Conservation (phyloP, 2,888 invertebrate genomes). For the Phasia obesa region DNA sequence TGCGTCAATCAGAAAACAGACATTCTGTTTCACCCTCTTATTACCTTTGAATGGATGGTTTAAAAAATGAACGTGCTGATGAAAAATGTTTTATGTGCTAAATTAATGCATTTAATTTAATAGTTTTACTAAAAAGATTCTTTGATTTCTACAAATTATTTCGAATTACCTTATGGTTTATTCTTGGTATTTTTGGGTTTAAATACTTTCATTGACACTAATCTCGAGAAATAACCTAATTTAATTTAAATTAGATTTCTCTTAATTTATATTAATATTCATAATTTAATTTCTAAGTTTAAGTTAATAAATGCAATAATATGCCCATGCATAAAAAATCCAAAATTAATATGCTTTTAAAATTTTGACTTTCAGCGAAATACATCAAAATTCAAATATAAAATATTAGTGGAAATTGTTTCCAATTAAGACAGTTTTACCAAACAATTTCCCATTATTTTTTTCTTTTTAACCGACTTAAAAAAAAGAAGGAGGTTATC, state of each 20-base stretch:
- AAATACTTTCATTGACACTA: neutral
- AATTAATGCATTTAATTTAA: constrained; percentile 5
- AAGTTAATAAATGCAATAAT: constrained; percentile 49
- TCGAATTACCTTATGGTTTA: neutral
- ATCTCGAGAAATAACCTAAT: neutral
- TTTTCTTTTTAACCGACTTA: too few species aligned
- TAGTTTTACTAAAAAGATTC: neutral
- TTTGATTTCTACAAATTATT: neutral
- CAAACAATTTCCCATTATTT: too few species aligned
- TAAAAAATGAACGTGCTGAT: neutral
- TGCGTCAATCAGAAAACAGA: constrained; percentile 50
- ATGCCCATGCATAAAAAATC: constrained; percentile 29
- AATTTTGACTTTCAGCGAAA: too few species aligned
- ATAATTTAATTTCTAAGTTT: neutral
- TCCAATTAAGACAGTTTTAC: too few species aligned
- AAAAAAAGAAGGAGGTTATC: too few species aligned
- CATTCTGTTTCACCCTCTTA: neutral
- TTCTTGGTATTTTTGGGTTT: neutral
- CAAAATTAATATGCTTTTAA: neutral
- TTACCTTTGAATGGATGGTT: constrained; percentile 6
- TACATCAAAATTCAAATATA: too few species aligned
- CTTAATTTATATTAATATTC: neutral
- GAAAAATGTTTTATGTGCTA: neutral
- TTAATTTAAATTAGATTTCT: neutral
- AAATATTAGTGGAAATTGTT: too few species aligned